These are phyloP conservation scores for Antheraea assamensis DNA, from an alignment of 2,888 invertebrate genomes.

Conservation along the genomic window DNA sequence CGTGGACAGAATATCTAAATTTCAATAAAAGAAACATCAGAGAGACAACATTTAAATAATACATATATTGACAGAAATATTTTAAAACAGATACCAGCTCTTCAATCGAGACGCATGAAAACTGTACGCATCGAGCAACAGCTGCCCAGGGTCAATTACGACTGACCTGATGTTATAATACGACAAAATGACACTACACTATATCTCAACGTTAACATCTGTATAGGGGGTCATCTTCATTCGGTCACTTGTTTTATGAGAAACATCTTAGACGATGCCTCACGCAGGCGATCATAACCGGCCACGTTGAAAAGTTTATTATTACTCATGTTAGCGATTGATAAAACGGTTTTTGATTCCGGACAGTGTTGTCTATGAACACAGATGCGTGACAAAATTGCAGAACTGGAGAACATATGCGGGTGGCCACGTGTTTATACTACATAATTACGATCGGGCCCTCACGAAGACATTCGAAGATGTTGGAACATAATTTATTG, in stretches of 20 bases:
- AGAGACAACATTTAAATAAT: neutral
- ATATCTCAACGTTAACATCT: conserved; percentile 26
- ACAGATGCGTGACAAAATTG: conserved; percentile 60
- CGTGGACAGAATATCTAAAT: neutral
- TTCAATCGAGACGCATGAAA: conserved; percentile 52
- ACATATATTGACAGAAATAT: conserved; percentile 21
- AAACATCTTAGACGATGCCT: conserved; percentile 52
- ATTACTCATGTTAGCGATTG: conserved; percentile 25
- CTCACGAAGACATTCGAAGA: conserved; percentile 30
- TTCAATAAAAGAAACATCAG: neutral
- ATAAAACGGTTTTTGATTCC: conserved; percentile 28
- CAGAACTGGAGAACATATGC: conserved; percentile 56
- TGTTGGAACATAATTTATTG: conserved; percentile 34
- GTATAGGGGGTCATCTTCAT: conserved; percentile 39
- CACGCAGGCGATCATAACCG: conserved; percentile 39
- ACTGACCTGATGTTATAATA: conserved; percentile 68
- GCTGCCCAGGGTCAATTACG: conserved; percentile 75
- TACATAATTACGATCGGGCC: conserved; percentile 28
- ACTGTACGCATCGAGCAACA: conserved; percentile 59
- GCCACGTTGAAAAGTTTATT: conserved; percentile 40
- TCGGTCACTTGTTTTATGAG: conserved; percentile 39
- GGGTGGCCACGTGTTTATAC: conserved; percentile 68
- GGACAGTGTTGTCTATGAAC: conserved; percentile 34
- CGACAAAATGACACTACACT: conserved; percentile 50
- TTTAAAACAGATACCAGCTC: conserved; percentile 43